phyloP scores from a whole-genome alignment of 1,140 invertebrate species.

The Ceratosolen fusciceps region DNA sequence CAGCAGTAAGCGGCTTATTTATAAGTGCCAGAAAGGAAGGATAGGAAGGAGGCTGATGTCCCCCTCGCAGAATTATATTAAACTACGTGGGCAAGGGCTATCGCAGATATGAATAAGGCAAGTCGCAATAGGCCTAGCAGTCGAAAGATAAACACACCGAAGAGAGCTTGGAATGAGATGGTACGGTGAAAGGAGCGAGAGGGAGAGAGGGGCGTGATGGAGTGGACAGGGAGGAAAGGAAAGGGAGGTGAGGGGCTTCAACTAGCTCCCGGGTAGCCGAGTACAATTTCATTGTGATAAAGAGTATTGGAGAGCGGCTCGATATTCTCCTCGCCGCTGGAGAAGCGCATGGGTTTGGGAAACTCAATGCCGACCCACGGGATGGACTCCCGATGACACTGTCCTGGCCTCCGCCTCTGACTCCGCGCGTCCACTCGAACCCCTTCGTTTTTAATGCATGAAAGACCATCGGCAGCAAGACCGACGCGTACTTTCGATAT shows the following conservation, averaged over 20 bases:
- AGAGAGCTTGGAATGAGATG: not conserved
- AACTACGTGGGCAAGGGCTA: not conserved
- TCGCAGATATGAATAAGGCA: too few species aligned
- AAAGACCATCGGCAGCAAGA: not conserved
- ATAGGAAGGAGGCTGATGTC: not conserved
- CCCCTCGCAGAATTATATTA: not conserved
- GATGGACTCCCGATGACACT: not conserved
- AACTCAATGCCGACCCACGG: not conserved
- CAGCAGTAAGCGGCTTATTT: not conserved
- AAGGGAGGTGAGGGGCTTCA: not conserved
- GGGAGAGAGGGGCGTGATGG: not conserved
- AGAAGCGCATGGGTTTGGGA: not conserved
- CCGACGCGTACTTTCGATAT: not conserved
- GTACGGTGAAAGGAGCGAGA: not conserved
- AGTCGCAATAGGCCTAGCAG: not conserved
- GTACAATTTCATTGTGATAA: not conserved
- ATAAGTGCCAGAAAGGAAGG: not conserved
- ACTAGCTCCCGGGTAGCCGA: too few species aligned
- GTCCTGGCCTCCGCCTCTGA: not conserved
- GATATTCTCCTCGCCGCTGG: not conserved
- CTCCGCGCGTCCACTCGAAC: not conserved
- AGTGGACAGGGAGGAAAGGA: too few species aligned
- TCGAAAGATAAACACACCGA: not conserved
- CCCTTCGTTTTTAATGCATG: slow-evolving; percentile 1
- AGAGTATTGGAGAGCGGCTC: not conserved